phyloP scores from a whole-genome alignment of 2,797 vertebrate species.

The Anomalospiza imberbis region DNA sequence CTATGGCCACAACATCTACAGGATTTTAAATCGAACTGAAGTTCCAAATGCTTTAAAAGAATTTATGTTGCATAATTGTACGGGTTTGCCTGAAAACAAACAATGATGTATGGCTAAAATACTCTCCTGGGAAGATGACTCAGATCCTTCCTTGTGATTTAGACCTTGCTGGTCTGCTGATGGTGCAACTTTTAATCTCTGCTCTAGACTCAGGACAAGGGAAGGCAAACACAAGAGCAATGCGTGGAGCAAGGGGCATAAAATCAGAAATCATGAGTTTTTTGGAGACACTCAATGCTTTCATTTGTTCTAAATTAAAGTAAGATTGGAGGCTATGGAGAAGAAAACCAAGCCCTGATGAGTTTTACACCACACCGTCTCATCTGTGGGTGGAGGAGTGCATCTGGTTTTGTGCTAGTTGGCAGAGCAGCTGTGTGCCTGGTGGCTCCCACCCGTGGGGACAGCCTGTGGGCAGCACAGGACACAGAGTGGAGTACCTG shows the following conservation, averaged over 20 bases:
- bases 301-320: background rate
- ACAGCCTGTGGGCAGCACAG: background rate
- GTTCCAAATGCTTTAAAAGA: constrained; percentile 72
- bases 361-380: fast-evolving
- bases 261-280: background rate
- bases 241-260: background rate
- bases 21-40: constrained; percentile 73
- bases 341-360: background rate
- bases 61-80: constrained; percentile 76
- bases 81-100: constrained; percentile 69
- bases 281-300: background rate
- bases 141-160: constrained; percentile 48
- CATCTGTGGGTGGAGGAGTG: fast-evolving
- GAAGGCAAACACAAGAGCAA: background rate
- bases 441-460: fast-evolving
- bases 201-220: background rate
- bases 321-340: background rate
- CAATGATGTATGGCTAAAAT: constrained; percentile 66
- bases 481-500: background rate
- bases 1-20: constrained; percentile 66
- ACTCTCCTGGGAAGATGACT: constrained; percentile 61
- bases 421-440: background rate
- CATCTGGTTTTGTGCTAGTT: background rate
- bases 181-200: constrained; percentile 49
- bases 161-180: constrained; percentile 42